A percentile compares a stretch with the other conserved stretches of the same genome.
Evolutionary conservation across 2,797 vertebrate species (phyloP).

Genomic region (Octomys mimax): DNA sequence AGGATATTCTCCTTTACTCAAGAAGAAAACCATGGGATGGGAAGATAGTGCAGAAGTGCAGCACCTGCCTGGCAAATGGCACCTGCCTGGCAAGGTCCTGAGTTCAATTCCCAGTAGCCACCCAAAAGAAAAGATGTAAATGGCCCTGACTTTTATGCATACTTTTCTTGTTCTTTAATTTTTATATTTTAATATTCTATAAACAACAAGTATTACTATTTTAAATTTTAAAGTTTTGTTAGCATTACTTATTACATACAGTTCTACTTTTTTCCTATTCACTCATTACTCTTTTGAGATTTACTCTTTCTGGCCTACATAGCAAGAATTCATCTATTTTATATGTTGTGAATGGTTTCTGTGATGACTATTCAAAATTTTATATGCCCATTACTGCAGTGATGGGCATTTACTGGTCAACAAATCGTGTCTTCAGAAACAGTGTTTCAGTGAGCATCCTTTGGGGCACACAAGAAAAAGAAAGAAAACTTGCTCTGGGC

Average conservation of each 20-base stretch:
- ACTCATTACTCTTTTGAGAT: background rate
- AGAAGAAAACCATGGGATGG: background rate
- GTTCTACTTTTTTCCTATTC: background rate
- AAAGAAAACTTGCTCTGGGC: background rate
- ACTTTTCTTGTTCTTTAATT: conserved; percentile 6
- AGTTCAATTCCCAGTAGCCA: no score
- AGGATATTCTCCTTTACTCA: background rate
- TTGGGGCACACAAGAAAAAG: background rate
- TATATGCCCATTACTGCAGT: background rate
- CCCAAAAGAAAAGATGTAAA: background rate
- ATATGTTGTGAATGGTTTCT: background rate
- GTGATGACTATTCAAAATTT: conserved; percentile 6
- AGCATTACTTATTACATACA: background rate
- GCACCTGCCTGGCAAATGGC: no score
- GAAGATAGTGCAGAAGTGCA: no score
- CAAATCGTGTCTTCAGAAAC: background rate
- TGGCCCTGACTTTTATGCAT: background rate
- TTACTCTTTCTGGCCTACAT: background rate
- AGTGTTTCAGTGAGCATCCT: background rate
- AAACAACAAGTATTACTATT: conserved; percentile 4
- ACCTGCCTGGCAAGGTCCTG: no score
- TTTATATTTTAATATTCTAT: conserved; percentile 37
- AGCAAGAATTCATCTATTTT: background rate
- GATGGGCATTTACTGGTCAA: background rate
- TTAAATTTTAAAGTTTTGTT: background rate